Evolutionary conservation across 2,888 invertebrate genomes (phyloP), one percentile per base, ranked within the genome.

Genomic region (Colostygia pectinataria): DNA sequence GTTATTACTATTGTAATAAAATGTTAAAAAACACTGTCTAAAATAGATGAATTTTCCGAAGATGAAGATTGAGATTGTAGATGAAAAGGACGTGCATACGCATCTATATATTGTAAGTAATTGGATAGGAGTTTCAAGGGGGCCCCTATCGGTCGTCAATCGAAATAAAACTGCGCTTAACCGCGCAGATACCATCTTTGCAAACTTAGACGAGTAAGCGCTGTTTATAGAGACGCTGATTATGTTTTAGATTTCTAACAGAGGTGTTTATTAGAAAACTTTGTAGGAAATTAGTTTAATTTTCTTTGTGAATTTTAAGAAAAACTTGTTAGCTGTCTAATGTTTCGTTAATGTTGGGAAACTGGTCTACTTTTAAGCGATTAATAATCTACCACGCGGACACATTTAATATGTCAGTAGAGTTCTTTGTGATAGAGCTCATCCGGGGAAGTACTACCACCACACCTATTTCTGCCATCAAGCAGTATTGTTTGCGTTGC

Each of bases 151-250:
- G 78, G 67, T 75, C 77, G 73, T 82, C 80, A 78, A 88, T 87
- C 83, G 84, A 73, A 83, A 86, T 88, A 86, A 87, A 86, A 84
- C 74, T 79, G 76, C 68, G 80, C 82, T 53, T 38, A 33, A 38
- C 44, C 25, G 40, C 20, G 24, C 6, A 27, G 52, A 52, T 52
- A 25, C 18, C 38, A 52, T 52, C 46, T 45, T 24, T 24, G 42
- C 39, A 4, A 42, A 52, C 33, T 45, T 38, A 20, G 39, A 32
- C 1, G 37, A 45, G 18, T 13, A 37, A n/a, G n/a, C n/a, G n/a
- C n/a, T n/a, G n/a, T n/a, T n/a, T n/a, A n/a, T n/a, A n/a, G n/a
- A n/a, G n/a, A n/a, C n/a, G n/a, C 10, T 36, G 32, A 14, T 28
- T 31, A 6, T 20, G 14, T 25, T 34, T 40, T 7, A 10, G 9